These are phyloP conservation scores for Neoscelio sp. DNA, from an alignment of 2,888 invertebrate genomes.

Conservation along the genomic window DNA sequence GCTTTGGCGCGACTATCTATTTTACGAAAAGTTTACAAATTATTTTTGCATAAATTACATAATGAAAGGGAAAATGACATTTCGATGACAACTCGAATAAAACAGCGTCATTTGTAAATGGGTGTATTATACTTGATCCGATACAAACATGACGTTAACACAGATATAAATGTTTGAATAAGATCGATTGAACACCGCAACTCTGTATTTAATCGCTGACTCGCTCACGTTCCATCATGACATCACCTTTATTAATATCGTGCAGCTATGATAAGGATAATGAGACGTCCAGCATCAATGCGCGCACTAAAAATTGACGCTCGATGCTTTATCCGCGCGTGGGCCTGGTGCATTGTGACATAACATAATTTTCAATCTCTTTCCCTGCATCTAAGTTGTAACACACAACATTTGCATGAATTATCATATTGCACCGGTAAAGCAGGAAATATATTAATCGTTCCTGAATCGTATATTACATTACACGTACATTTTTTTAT, in stretches of 20 bases:
- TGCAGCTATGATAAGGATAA: slow-evolving; percentile 61
- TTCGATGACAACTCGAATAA: too few species aligned
- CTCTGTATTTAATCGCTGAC: slow-evolving; percentile 44
- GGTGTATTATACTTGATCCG: too few species aligned
- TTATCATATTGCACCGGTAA: slow-evolving; percentile 17
- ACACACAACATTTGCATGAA: slow-evolving; percentile 43
- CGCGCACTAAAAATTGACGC: slow-evolving; percentile 33
- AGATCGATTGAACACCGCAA: slow-evolving; percentile 47
- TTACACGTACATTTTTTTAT: slow-evolving; percentile 10
- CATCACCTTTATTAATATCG: slow-evolving; percentile 65
- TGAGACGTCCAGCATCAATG: slow-evolving; percentile 57
- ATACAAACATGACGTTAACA: too few species aligned
- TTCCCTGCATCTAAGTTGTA: neutral
- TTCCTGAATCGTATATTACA: too few species aligned
- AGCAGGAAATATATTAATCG: slow-evolving; percentile 49
- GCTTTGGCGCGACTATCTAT: slow-evolving; percentile 43
- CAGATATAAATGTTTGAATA: slow-evolving; percentile 34
- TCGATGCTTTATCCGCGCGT: slow-evolving; percentile 24
- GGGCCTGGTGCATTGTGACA: slow-evolving; percentile 42
- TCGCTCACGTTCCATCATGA: slow-evolving; percentile 58
- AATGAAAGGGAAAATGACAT: too few species aligned
- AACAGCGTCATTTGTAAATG: too few species aligned
- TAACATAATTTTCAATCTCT: slow-evolving; percentile 26
- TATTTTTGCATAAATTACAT: too few species aligned
- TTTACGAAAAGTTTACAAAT: slow-evolving; percentile 20